Percentiles rank a stretch among this genome's conserved stretches.
phyloP scores from a whole-genome alignment of 1,140 invertebrate species.

The Epicauta chinensis region DNA sequence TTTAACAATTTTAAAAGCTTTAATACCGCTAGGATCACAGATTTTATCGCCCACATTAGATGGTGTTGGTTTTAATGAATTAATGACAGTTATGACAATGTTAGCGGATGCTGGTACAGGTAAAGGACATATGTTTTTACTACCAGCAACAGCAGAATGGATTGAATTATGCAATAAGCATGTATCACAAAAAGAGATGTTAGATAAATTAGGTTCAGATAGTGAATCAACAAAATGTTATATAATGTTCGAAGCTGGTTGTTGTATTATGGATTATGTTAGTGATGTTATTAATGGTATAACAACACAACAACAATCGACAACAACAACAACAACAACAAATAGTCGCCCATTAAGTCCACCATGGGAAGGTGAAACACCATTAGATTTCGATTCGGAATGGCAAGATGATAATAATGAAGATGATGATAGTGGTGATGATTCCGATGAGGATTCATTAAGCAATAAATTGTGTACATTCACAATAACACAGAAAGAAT shows the following conservation, averaged over 20 bases:
- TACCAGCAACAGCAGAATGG: slow-evolving; percentile 74
- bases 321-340: slow-evolving; percentile 13
- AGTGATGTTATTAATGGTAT: slow-evolving; percentile 48
- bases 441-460: slow-evolving; percentile 92
- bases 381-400: slow-evolving; percentile 69
- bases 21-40: slow-evolving; percentile 68
- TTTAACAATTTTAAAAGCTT: slow-evolving; percentile 63
- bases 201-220: slow-evolving; percentile 47
- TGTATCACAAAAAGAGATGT: slow-evolving; percentile 50
- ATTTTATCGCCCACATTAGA: slow-evolving; percentile 60
- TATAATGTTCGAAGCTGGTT: slow-evolving; percentile 66
- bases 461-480: slow-evolving; percentile 95
- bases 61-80: slow-evolving; percentile 68
- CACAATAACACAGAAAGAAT: slow-evolving; percentile 94
- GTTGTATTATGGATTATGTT: slow-evolving; percentile 56
- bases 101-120: slow-evolving; percentile 75
- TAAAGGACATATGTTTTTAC: slow-evolving; percentile 69
- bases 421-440: slow-evolving; percentile 89
- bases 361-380: slow-evolving; percentile 72
- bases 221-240: slow-evolving; percentile 31
- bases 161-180: slow-evolving; percentile 62
- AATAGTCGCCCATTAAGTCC: slow-evolving; percentile 54
- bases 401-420: slow-evolving; percentile 81
- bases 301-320: slow-evolving; percentile 20
- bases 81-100: slow-evolving; percentile 77